Conservation (phyloP, 2,797 vertebrate species). For the Bovichtus diacanthus region DNA sequence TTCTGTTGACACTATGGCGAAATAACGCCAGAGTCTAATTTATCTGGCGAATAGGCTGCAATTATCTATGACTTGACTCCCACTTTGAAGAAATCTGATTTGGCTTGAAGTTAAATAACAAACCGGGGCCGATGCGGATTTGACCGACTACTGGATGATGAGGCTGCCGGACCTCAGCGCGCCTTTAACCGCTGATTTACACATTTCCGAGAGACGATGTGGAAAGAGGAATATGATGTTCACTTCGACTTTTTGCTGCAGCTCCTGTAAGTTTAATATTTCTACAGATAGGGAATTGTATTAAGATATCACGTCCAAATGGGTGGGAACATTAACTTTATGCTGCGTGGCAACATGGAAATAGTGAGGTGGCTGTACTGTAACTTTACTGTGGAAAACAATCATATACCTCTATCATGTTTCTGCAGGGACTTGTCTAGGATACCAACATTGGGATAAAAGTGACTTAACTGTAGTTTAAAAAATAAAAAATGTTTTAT, state of each 20-base stretch:
- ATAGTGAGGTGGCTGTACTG: constrained; percentile 49
- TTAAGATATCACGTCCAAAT: neutral
- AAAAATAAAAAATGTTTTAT: too few species aligned
- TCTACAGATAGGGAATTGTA: neutral
- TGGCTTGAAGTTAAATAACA: neutral
- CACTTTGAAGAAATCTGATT: constrained; percentile 1
- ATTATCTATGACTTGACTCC: constrained; percentile 16
- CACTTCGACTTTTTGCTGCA: constrained; percentile 88
- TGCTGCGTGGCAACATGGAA: constrained; percentile 68
- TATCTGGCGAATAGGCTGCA: neutral
- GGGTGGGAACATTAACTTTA: constrained; percentile 50
- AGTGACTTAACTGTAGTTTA: neutral
- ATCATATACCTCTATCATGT: neutral
- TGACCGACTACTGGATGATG: constrained; percentile 72
- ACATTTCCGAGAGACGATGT: constrained; percentile 75
- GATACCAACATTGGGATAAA: neutral
- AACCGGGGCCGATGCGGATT: constrained; percentile 56
- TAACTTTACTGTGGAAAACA: constrained; percentile 10
- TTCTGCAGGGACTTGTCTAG: neutral
- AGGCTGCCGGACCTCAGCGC: constrained; percentile 58
- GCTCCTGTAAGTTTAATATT: constrained; percentile 83
- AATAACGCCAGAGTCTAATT: neutral
- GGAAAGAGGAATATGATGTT: constrained; percentile 87
- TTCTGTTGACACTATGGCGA: constrained; percentile 27
- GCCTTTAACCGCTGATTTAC: constrained; percentile 51